Percentiles rank a stretch among this genome's conserved stretches.
phyloP scores from a whole-genome alignment of 1,140 invertebrate genomes.

The Eupeodes corollae region DNA sequence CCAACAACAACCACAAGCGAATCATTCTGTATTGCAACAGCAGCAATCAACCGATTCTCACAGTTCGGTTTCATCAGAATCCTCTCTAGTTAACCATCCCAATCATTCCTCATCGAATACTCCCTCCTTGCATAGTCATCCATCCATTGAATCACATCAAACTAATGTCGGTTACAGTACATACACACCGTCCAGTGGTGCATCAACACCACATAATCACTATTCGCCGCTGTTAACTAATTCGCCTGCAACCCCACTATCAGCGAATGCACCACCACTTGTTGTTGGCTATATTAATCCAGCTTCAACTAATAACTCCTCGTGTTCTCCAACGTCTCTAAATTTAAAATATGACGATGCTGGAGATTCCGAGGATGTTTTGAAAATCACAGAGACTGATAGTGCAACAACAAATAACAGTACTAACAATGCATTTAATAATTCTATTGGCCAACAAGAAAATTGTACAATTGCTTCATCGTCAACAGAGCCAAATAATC shows the following conservation, averaged over 20 bases:
- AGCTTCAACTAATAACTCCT: too few relatives aligned
- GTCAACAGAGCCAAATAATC: background rate
- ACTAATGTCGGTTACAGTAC: slow-evolving; percentile 35
- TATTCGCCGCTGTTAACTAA: slow-evolving; percentile 35
- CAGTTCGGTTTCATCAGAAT: slow-evolving; percentile 28
- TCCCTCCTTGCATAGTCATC: slow-evolving; percentile 30
- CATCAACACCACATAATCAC: slow-evolving; percentile 34
- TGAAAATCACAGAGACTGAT: slow-evolving; percentile 28
- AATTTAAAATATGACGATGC: too few relatives aligned
- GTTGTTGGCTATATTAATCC: slow-evolving; percentile 4
- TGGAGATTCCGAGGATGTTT: slow-evolving; percentile 11
- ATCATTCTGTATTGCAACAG: slow-evolving; percentile 5
- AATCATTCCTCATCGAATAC: slow-evolving; percentile 16
- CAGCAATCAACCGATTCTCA: background rate
- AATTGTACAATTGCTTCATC: background rate
- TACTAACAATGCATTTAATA: background rate
- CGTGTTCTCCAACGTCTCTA: too few relatives aligned
- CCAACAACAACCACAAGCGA: slow-evolving; percentile 7
- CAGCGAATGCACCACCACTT: slow-evolving; percentile 8
- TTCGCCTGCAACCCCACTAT: slow-evolving; percentile 33
- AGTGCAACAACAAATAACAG: background rate
- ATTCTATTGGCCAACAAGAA: background rate
- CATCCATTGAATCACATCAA: slow-evolving; percentile 24
- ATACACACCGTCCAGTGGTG: slow-evolving; percentile 29
- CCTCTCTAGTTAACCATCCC: background rate